A percentile compares a stretch with the other conserved stretches of the same genome.
These are phyloP conservation scores for Achroia grisella DNA, from an alignment of 1,140 invertebrate genomes.

Conservation along the genomic window DNA sequence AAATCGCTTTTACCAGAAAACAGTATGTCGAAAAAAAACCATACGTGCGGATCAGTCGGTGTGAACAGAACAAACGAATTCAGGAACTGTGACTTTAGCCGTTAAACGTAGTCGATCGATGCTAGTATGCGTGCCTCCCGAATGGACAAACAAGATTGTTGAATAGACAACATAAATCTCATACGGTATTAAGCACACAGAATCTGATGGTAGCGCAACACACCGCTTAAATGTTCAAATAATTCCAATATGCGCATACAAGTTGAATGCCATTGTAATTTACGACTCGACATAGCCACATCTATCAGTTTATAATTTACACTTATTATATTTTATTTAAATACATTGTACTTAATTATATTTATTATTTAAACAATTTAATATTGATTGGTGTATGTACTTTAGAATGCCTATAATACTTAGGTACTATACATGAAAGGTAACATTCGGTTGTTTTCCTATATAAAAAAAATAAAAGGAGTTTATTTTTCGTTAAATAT, in stretches of 20 bases:
- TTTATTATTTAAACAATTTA: too few species aligned
- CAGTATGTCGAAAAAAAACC: slow-evolving; percentile 27
- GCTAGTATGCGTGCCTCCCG: neutral
- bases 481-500: too few species aligned
- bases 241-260: slow-evolving; percentile 21
- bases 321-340: too few species aligned
- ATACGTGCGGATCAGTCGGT: slow-evolving; percentile 2
- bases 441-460: too few species aligned
- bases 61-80: neutral
- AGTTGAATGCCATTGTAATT: too few species aligned
- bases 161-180: slow-evolving; percentile 32
- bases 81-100: neutral
- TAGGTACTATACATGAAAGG: too few species aligned
- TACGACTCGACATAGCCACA: too few species aligned
- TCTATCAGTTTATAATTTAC: too few species aligned
- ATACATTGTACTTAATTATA: too few species aligned
- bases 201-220: slow-evolving; percentile 23
- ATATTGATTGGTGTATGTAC: too few species aligned
- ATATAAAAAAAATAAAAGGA: too few species aligned
- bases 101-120: neutral
- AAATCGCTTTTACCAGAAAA: slow-evolving; percentile 35
- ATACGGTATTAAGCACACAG: slow-evolving; percentile 7
- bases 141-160: slow-evolving; percentile 26
- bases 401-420: too few species aligned
- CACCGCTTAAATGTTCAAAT: slow-evolving; percentile 30